These are phyloP conservation scores for Scaptodrosophila latifasciaeformis DNA, from an alignment of 2,888 invertebrate species.

Conservation along the genomic window DNA sequence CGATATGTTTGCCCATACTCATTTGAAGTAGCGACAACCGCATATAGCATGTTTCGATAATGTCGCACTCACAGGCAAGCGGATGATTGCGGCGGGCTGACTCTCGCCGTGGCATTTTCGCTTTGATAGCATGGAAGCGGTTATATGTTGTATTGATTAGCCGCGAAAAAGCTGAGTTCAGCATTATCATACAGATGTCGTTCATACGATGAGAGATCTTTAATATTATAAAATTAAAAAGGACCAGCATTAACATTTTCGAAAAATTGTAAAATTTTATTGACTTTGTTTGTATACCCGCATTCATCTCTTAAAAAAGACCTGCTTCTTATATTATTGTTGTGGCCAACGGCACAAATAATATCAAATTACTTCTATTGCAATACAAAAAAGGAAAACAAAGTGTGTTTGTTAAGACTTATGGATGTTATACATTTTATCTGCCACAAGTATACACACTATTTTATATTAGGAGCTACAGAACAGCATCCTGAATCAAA, in stretches of 20 bases:
- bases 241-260: background rate
- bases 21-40: conserved; percentile 91
- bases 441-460: too few species aligned
- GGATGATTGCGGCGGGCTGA: conserved; percentile 93
- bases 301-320: conserved; percentile 20
- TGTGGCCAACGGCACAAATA: conserved; percentile 23
- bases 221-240: background rate
- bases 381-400: background rate
- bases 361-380: conserved; percentile 50
- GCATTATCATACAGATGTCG: conserved; percentile 83
- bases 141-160: conserved; percentile 89
- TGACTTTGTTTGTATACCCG: conserved; percentile 18
- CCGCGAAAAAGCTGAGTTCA: conserved; percentile 90
- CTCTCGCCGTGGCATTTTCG: conserved; percentile 91
- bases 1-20: conserved; percentile 96
- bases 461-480: too few species aligned
- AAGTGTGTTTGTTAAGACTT: too few species aligned
- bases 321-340: too few species aligned
- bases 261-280: conserved; percentile 9
- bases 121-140: conserved; percentile 90
- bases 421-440: too few species aligned
- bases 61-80: conserved; percentile 92
- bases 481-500: too few species aligned
- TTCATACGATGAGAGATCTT: conserved; percentile 91
- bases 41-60: conserved; percentile 95